Evolutionary conservation across 2,113 vertebrate species (phyloP), one percentile per base, ranked within the genome.

Genomic region (Pseudopodoces humilis): DNA sequence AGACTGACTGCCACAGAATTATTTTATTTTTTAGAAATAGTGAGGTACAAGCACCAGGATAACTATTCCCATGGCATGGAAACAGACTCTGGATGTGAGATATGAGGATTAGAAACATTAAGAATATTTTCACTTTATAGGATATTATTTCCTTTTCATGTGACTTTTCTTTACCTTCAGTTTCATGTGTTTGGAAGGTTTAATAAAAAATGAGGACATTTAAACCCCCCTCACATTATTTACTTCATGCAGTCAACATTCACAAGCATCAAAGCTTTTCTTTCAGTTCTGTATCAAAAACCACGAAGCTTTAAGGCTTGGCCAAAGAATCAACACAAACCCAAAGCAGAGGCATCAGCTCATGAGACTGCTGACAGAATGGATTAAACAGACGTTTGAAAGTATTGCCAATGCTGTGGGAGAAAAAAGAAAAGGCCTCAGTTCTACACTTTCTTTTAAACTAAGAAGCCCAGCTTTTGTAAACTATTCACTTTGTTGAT

Each of bases 211-310:
- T 46, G 21, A 55, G 49, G 94, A 55, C 8, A 49, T 94, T 94
- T 83, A 69, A 94, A 64, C 35, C 30, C 9, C 1, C 65, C 47
- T 86, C 50, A 67, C 62, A 83, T 88, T 81, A 65, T 95, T 94
- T 95, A 87, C 55, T 93, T 82, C 90, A 72, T 50, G 28, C 64
- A 94, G 47, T 86, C 68, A 95, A 25, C 44, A 71, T 93, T 91
- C 84, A 88, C 78, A 93, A 83, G 49, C 86, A 91, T 97, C 90
- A 97, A 96, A 96, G 79, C 56, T 91, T 92, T 76, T 37, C 72
- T 95, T 94, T 94, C 90, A 83, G 49, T 30, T 11, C 50, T 70
- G 31, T 90, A 95, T 86, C 83, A 93, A 94, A 97, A 97, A 70
- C 67, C 81, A 95, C 6, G 18, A 95, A 76, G 87, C 77, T 92